A percentile compares a stretch with the other conserved stretches of the same genome.
Conservation (phyloP, 2,113 vertebrate genomes). For the Tupaia chinensis region DNA sequence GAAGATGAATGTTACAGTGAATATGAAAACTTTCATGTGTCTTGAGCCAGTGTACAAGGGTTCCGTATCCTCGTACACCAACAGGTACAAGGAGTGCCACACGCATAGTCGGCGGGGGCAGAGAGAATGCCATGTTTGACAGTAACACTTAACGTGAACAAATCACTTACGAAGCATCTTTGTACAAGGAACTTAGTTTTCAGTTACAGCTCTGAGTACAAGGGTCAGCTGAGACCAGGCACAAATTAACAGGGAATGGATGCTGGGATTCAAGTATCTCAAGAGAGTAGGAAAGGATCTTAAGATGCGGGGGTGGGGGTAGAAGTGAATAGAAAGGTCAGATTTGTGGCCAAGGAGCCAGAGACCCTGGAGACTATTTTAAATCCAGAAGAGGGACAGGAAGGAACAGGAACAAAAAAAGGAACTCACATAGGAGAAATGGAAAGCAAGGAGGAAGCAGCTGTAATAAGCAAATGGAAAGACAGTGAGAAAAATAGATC, state of each 20-base stretch:
- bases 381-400: conserved; percentile 71
- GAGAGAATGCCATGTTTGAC: conserved; percentile 33
- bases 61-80: conserved; percentile 59
- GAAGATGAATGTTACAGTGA: neutral
- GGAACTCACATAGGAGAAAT: conserved; percentile 67
- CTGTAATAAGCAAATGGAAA: conserved; percentile 65
- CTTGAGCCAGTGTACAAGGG: conserved; percentile 59
- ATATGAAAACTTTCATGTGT: too few species aligned
- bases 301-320: conserved; percentile 5
- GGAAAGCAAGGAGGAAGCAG: conserved; percentile 77
- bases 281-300: neutral
- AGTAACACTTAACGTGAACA: conserved; percentile 32
- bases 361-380: conserved; percentile 69
- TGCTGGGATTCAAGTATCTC: neutral
- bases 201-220: conserved; percentile 64
- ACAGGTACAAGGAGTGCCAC: neutral
- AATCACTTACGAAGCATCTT: conserved; percentile 60
- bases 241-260: neutral
- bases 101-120: conserved; percentile 42
- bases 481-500: conserved; percentile 43
- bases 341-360: conserved; percentile 59
- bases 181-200: conserved; percentile 64
- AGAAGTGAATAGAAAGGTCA: conserved; percentile 57
- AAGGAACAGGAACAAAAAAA: conserved; percentile 80
- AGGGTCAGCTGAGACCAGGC: conserved; percentile 57